A percentile compares a stretch with the other conserved stretches of the same genome.
Conservation (phyloP, 35 echinoderm and acorn worm genomes). For the Nesometra sesokonis region DNA sequence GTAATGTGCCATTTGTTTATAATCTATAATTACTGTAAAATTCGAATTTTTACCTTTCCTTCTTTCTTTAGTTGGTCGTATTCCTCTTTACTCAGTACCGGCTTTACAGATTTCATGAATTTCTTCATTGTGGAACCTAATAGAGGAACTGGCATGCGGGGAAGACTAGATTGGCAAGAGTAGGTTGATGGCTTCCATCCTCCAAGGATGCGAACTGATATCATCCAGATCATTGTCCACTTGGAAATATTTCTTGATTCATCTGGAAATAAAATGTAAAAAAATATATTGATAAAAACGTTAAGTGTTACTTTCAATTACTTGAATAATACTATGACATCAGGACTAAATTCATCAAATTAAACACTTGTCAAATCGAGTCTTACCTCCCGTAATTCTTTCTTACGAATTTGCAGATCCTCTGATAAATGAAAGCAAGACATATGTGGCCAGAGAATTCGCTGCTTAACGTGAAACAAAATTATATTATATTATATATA, state of each 20-base stretch:
- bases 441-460: too few species aligned
- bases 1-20: too few species aligned
- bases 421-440: too few species aligned
- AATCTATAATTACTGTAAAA: too few species aligned
- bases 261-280: constrained; percentile 17
- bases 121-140: constrained; percentile 27
- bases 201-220: constrained; percentile 37
- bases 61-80: constrained; percentile 29
- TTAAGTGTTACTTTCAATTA: too few species aligned
- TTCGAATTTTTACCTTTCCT: constrained; percentile 29
- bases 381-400: too few species aligned
- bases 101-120: constrained; percentile 52
- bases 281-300: too few species aligned
- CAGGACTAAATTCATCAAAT: too few species aligned
- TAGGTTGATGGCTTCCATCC: constrained; percentile 49
- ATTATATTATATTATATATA: too few species aligned
- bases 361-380: too few species aligned
- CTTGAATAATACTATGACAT: not conserved
- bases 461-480: too few species aligned
- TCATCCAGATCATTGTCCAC: constrained; percentile 28
- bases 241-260: constrained; percentile 43
- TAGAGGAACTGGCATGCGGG: constrained; percentile 42
- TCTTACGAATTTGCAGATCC: too few species aligned
- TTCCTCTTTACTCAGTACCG: constrained; percentile 30
- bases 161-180: constrained; percentile 50